These are phyloP conservation scores for Drosophila atroscutellata DNA, from an alignment of 2,888 invertebrate species.

Conservation along the genomic window DNA sequence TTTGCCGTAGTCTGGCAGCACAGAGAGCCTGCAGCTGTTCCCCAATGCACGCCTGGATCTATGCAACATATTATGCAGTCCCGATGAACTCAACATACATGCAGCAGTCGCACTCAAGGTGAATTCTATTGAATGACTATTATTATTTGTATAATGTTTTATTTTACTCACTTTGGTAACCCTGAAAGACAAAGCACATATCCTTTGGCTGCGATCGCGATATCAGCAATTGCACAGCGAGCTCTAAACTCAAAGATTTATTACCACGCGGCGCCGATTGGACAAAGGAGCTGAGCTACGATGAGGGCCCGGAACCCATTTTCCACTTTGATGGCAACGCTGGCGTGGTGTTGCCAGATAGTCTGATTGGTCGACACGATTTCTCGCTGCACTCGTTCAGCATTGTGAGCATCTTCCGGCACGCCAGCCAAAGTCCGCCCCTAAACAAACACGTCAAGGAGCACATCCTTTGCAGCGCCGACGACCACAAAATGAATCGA, in stretches of 20 bases:
- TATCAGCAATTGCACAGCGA: constrained; percentile 82
- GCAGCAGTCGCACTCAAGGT: constrained; percentile 84
- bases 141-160: not conserved
- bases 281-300: constrained; percentile 93
- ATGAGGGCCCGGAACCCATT: constrained; percentile 95
- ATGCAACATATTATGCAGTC: constrained; percentile 85
- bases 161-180: not conserved
- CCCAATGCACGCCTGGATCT: constrained; percentile 84
- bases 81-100: constrained; percentile 82
- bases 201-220: constrained; percentile 98
- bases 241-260: constrained; percentile 76
- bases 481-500: constrained; percentile 99
- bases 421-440: constrained; percentile 89
- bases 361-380: constrained; percentile 89
- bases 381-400: constrained; percentile 93
- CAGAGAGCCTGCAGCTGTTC: constrained; percentile 83
- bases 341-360: constrained; percentile 93
- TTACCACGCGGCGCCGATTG: constrained; percentile 89
- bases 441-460: constrained; percentile 96
- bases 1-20: constrained; percentile 77
- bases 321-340: constrained; percentile 98
- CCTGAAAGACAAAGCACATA: constrained; percentile 88
- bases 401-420: constrained; percentile 97
- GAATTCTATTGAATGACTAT: constrained; percentile 16
- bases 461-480: constrained; percentile 98